Evolutionary conservation across 2,113 vertebrate species (phyloP).

Genomic region (Pseudorasbora parva): DNA sequence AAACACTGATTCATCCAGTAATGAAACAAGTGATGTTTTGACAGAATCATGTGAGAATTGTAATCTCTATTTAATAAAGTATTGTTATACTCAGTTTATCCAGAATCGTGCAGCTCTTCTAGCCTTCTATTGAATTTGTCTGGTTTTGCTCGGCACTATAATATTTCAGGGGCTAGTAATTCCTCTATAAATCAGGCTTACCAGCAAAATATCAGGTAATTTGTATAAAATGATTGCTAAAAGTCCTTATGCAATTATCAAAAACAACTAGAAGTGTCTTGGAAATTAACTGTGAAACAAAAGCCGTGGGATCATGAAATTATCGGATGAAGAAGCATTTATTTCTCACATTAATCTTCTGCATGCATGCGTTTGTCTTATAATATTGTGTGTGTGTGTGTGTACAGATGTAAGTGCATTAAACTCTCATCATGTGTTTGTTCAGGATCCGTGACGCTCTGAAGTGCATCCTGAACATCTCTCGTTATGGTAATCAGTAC

Average conservation of each 20-base stretch:
- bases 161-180: neutral
- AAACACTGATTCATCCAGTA: too few species aligned
- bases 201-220: neutral
- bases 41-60: too few species aligned
- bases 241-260: neutral
- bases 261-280: neutral
- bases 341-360: neutral
- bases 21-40: too few species aligned
- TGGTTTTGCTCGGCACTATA: neutral
- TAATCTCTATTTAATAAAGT: too few species aligned
- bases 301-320: neutral
- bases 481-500: constrained; percentile 95
- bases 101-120: too few species aligned
- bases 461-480: constrained; percentile 90
- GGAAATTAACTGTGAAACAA: neutral
- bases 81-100: too few species aligned
- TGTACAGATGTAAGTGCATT: neutral
- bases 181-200: neutral
- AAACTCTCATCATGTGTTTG: neutral
- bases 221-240: neutral
- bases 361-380: neutral
- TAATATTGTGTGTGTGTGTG: neutral
- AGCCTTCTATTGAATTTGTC: neutral
- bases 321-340: neutral
- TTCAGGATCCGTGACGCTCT: constrained; percentile 90